Base-by-base conservation (phyloP, 1,140 invertebrate genomes). In the Macrostomum lignano region DNA sequence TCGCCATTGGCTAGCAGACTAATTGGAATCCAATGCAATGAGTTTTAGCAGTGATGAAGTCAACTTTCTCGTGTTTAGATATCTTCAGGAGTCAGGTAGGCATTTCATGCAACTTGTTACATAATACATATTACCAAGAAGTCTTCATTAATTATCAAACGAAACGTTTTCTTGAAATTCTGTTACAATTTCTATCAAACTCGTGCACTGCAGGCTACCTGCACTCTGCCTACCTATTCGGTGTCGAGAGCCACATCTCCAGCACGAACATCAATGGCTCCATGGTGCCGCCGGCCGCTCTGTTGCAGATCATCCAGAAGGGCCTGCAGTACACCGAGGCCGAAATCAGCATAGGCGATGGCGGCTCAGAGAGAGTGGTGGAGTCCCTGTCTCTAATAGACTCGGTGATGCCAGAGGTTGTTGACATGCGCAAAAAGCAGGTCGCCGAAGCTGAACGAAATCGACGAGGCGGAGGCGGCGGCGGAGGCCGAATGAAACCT, bases 11-110 rank as follows among this genome's bases (percentile, higher is more conserved):
- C n/a, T n/a, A n/a, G n/a, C n/a, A n/a, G n/a, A n/a, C n/a, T n/a
- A n/a, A n/a, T n/a, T n/a, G n/a, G n/a, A n/a, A n/a, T n/a, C n/a
- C n/a, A n/a, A n/a, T n/a, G n/a, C n/a, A n/a, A 86, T 93, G 84
- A 91, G 79, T 69, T 91, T 93, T 58, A 82, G 78, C 43, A 91
- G 79, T 58, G 86, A 96, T 60, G 88, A 96, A 69, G 82, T 98
- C 1, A 96, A 98, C 60, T 96, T 88, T 61, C 64, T 98, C 39
- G 82, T 98, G 34, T 98, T 94, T 53, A 67, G 86, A 48, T 96
- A 98, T 58, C 65, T 98, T 22, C 84, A 94, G 58, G 88, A 96
- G 63, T 91, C 82, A 45, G 84, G 82, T 88, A 65, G 47, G 64
- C 47, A 38, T 21, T n/a, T n/a, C n/a, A n/a, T n/a, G n/a, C n/a